These are phyloP conservation scores for Clinocottus analis DNA, from an alignment of 2,113 vertebrate genomes.

Conservation along the genomic window DNA sequence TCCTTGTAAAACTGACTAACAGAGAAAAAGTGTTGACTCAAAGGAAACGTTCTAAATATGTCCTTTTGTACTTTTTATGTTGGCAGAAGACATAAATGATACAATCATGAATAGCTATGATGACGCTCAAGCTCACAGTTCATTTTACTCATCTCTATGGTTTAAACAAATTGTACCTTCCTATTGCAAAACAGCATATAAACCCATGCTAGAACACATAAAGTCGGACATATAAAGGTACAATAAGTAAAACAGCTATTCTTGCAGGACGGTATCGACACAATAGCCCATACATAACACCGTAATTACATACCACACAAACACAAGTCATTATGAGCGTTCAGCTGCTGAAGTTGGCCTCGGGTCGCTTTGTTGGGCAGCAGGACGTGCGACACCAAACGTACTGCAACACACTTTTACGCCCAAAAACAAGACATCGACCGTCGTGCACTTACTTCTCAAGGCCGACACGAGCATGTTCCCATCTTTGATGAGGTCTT, in stretches of 20 bases:
- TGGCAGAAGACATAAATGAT: not conserved
- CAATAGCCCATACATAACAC: not conserved
- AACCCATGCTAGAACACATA: not conserved
- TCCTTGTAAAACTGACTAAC: not conserved
- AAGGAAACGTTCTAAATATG: not conserved
- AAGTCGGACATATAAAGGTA: not conserved
- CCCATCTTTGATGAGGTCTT: slow-evolving; percentile 97
- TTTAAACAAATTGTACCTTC: not conserved
- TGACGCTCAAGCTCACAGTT: too few species aligned
- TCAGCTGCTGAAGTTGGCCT: slow-evolving; percentile 17
- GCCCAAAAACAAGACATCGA: not conserved
- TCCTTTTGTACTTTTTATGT: not conserved
- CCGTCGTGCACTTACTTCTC: slow-evolving; percentile 85
- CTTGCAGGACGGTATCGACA: not conserved
- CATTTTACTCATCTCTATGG: not conserved
- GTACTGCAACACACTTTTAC: not conserved
- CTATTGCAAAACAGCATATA: not conserved
- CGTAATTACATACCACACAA: not conserved
- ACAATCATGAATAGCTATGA: not conserved
- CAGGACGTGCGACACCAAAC: not conserved
- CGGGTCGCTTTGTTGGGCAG: not conserved
- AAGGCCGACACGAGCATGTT: slow-evolving; percentile 93
- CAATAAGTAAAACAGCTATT: not conserved
- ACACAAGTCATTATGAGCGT: not conserved
- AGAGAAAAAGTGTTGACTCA: not conserved